These are phyloP conservation scores for Strigops habroptila DNA, from an alignment of 2,113 vertebrate species.

Conservation along the genomic window DNA sequence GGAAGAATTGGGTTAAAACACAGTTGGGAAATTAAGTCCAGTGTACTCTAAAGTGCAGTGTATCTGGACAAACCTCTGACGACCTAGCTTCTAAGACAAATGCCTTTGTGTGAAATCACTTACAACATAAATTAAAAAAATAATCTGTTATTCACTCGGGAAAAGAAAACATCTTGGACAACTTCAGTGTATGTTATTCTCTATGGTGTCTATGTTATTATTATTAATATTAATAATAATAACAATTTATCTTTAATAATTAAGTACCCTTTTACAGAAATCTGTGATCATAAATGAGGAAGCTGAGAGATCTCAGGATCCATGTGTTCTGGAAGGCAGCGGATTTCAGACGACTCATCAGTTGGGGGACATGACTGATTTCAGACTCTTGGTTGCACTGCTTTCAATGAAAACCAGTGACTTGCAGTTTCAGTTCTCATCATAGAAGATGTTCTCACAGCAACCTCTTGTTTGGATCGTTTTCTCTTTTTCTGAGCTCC, in stretches of 20 bases:
- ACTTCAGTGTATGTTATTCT: not conserved
- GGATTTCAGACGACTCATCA: conserved; percentile 34
- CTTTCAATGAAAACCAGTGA: conserved; percentile 65
- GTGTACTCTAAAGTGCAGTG: not conserved
- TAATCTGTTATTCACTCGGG: not conserved
- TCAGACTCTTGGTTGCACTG: conserved; percentile 57
- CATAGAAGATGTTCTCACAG: conserved; percentile 51
- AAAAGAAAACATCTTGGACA: not conserved
- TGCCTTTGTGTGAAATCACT: not conserved
- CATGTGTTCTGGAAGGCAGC: conserved; percentile 8
- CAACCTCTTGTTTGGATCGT: conserved; percentile 19
- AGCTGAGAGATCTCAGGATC: conserved; percentile 30
- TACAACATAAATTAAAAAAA: not conserved
- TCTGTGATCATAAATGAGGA: not conserved
- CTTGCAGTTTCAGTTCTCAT: conserved; percentile 68
- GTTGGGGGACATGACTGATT: conserved; percentile 63
- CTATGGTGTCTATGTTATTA: not conserved
- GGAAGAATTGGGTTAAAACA: conserved; percentile 27
- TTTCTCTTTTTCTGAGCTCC: not conserved
- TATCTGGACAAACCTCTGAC: not conserved
- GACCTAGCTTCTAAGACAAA: not conserved
- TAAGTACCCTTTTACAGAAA: not conserved
- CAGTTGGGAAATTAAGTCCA: not conserved
- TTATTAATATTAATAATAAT: not conserved
- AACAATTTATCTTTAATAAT: not conserved